Conservation (phyloP, 2,797 vertebrate species). For the Betta splendens region DNA sequence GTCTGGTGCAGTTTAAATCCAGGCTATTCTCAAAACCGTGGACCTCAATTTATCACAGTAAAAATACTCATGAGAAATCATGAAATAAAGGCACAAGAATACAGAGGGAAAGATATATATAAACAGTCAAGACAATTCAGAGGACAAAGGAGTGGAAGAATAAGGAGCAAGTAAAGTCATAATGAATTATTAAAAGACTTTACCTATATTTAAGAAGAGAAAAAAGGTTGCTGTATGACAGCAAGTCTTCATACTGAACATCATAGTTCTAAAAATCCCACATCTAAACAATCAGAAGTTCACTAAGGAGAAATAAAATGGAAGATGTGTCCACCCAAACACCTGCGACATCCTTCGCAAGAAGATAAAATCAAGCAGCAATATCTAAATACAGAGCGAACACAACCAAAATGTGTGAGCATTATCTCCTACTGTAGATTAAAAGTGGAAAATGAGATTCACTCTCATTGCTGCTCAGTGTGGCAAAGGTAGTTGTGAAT, state of each 20-base stretch:
- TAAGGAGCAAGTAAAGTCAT: background rate
- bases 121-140: constrained; percentile 28
- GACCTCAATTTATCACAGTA: constrained; percentile 40
- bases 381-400: background rate
- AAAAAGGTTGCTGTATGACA: too few species aligned
- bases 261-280: too few species aligned
- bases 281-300: too few species aligned
- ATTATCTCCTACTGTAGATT: constrained; percentile 8
- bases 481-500: background rate
- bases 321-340: constrained; percentile 1
- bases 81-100: constrained; percentile 26
- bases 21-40: constrained; percentile 33
- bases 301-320: too few species aligned
- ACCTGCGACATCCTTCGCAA: background rate
- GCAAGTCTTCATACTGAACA: too few species aligned
- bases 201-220: background rate
- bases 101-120: constrained; percentile 19
- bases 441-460: constrained; percentile 7
- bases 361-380: background rate
- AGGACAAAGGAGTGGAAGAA: constrained; percentile 6
- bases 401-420: constrained; percentile 8
- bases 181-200: constrained; percentile 12
- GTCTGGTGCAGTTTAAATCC: constrained; percentile 44
- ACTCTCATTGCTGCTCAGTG: background rate
- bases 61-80: constrained; percentile 23